Evolutionary conservation across 2,797 vertebrate species (phyloP).

Genomic region (Thaleichthys pacificus): DNA sequence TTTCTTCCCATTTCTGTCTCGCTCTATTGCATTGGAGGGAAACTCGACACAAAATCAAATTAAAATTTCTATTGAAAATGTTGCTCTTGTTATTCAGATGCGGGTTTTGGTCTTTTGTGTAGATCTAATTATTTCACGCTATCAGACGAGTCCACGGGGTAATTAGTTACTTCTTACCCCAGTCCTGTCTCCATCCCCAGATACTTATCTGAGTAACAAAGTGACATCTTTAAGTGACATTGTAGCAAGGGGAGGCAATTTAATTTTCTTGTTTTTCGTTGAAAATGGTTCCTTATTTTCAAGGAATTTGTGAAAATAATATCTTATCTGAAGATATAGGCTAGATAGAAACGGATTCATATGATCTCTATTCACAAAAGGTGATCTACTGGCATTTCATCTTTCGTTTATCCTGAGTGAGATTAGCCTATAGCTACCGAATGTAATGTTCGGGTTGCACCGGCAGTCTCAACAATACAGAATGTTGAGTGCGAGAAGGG

Average conservation of each 20-base stretch:
- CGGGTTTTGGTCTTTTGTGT: slow-evolving; percentile 70
- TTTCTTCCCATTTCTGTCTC: slow-evolving; percentile 48
- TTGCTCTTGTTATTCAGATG: slow-evolving; percentile 74
- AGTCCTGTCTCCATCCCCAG: slow-evolving; percentile 66
- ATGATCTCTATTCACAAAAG: background rate
- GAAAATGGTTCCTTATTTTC: background rate
- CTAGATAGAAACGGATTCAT: background rate
- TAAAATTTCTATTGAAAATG: slow-evolving; percentile 68
- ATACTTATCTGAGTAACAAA: slow-evolving; percentile 65
- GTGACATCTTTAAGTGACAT: slow-evolving; percentile 64
- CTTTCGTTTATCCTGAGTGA: background rate
- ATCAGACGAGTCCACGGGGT: slow-evolving; percentile 71
- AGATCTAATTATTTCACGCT: slow-evolving; percentile 73
- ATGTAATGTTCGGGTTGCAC: background rate
- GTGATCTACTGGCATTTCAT: background rate
- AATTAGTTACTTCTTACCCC: slow-evolving; percentile 75
- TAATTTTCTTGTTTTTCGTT: slow-evolving; percentile 25
- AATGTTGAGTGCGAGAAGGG: slow-evolving; percentile 15
- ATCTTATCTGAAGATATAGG: background rate
- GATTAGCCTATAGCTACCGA: background rate
- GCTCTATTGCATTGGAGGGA: slow-evolving; percentile 42
- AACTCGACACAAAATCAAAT: slow-evolving; percentile 68
- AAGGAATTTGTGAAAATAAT: background rate
- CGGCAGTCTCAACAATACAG: slow-evolving; percentile 39
- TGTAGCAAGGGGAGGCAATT: slow-evolving; percentile 37